These are phyloP conservation scores for Panurus biarmicus DNA, from an alignment of 2,113 vertebrate genomes.

Conservation along the genomic window DNA sequence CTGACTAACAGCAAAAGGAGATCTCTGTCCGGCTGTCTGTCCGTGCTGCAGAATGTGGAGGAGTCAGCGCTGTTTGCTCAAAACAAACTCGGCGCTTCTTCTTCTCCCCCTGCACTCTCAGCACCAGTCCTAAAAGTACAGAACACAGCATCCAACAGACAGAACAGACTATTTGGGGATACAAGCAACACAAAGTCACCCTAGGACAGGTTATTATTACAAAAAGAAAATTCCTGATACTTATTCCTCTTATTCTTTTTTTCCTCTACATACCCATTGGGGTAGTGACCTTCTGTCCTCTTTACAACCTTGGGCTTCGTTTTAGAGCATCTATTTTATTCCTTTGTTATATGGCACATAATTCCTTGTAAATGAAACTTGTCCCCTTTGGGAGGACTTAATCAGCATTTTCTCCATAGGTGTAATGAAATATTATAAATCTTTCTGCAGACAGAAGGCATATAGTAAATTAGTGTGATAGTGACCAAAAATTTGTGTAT, in stretches of 20 bases:
- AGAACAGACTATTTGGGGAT: too few relatives aligned
- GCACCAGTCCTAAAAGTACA: too few relatives aligned
- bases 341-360: neutral
- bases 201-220: neutral
- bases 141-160: too few relatives aligned
- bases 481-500: conserved; percentile 21
- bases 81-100: too few relatives aligned
- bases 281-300: neutral
- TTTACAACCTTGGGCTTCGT: neutral
- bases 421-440: conserved; percentile 25
- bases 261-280: neutral
- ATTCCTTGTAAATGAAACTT: neutral
- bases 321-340: neutral
- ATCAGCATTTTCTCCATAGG: neutral
- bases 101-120: too few relatives aligned
- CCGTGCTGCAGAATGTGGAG: too few relatives aligned
- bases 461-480: conserved; percentile 16
- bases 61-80: too few relatives aligned
- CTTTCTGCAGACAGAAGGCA: neutral
- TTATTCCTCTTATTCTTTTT: neutral
- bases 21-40: too few relatives aligned
- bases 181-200: too few relatives aligned
- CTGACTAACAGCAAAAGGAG: too few relatives aligned
- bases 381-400: neutral
- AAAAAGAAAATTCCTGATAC: neutral